Evolutionary conservation across 2,797 vertebrate genomes (phyloP).

Genomic region (Sebastolobus alascanus): DNA sequence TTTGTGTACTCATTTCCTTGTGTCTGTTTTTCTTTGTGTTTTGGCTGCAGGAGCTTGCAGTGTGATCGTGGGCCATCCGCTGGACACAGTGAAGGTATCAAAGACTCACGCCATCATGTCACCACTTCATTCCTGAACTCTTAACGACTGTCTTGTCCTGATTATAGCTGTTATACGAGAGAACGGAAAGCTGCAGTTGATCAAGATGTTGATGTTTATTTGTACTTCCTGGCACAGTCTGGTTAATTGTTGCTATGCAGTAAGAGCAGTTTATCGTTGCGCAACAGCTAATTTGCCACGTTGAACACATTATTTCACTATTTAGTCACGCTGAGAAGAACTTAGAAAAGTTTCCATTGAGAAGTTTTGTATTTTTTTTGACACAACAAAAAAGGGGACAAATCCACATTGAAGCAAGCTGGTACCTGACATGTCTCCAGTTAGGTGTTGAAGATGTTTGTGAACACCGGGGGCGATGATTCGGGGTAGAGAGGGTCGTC

Average conservation of each 20-base stretch:
- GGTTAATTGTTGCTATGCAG: background rate
- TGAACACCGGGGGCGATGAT: too few relatives aligned
- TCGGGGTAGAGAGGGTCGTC: too few relatives aligned
- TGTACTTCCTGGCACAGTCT: background rate
- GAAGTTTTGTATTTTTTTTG: background rate
- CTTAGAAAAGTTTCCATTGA: background rate
- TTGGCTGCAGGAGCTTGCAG: slow-evolving; percentile 90
- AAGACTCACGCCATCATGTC: background rate
- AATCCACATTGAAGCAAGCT: background rate
- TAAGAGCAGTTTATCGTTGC: background rate
- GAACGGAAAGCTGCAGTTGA: background rate
- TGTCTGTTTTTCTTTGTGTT: slow-evolving; percentile 45
- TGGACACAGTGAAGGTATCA: slow-evolving; percentile 95
- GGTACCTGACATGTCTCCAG: too few relatives aligned
- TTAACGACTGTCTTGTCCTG: background rate
- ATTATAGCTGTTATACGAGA: background rate
- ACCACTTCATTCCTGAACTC: background rate
- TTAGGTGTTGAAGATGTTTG: too few relatives aligned
- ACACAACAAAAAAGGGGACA: background rate
- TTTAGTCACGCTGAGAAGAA: background rate
- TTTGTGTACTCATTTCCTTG: background rate
- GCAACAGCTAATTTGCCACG: background rate
- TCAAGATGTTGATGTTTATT: background rate
- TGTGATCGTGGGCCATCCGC: slow-evolving; percentile 93
- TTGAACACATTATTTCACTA: background rate